Evolutionary conservation across 2,888 invertebrate species (phyloP).

Genomic region (Nudaria mundana): DNA sequence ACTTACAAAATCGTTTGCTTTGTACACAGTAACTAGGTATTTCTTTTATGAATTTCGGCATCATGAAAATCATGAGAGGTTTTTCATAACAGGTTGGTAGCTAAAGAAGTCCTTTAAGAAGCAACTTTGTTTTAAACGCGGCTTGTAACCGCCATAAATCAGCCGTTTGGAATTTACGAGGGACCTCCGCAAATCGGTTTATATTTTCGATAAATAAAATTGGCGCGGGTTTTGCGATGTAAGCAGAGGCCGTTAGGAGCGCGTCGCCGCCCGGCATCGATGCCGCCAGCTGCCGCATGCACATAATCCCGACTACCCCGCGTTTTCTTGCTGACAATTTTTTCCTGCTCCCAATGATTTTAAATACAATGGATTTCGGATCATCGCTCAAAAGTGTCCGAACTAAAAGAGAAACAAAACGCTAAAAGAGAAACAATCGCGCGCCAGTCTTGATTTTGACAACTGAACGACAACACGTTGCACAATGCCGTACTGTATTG

Average conservation of each 20-base stretch:
- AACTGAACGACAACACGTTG: no score
- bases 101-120: constrained; percentile 65
- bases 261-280: constrained; percentile 62
- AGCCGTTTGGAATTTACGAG: constrained; percentile 76
- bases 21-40: no score
- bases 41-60: background rate
- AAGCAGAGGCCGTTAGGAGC: constrained; percentile 79
- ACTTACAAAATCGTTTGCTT: no score
- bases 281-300: constrained; percentile 69
- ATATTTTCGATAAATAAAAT: constrained; percentile 82
- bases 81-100: constrained; percentile 27
- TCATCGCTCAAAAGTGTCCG: no score
- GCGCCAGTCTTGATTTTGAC: no score
- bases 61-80: constrained; percentile 1
- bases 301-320: constrained; percentile 80
- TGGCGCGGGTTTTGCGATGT: constrained; percentile 81
- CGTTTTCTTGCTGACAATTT: constrained; percentile 82
- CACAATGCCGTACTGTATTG: no score
- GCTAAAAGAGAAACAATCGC: no score
- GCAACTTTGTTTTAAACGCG: constrained; percentile 73
- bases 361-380: no score
- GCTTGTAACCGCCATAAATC: constrained; percentile 77
- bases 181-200: constrained; percentile 80
- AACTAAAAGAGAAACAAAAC: no score
- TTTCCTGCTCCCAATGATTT: constrained; percentile 78